Conservation (phyloP, 2,113 vertebrate genomes). For the Gambusia holbrooki region DNA sequence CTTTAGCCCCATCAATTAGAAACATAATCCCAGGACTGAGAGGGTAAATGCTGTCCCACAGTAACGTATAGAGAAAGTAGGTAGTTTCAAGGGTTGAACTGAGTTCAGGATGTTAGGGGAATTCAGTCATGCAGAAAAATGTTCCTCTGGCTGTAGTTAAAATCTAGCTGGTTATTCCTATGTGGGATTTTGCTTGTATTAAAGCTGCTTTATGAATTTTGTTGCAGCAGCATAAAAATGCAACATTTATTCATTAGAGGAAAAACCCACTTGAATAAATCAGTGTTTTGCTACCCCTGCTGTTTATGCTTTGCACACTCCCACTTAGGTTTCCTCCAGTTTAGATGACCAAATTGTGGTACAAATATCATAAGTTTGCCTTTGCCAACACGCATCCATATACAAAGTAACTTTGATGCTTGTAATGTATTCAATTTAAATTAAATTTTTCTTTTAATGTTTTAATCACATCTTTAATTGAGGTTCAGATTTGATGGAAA, state of each 20-base stretch:
- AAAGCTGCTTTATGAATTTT: conserved; percentile 48
- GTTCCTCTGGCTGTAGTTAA: conserved; percentile 49
- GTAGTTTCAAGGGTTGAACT: conserved; percentile 39
- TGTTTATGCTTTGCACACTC: no score
- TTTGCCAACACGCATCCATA: no score
- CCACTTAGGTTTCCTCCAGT: no score
- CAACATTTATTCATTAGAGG: neutral
- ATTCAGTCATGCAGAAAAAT: conserved; percentile 68
- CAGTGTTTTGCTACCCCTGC: no score
- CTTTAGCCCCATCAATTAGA: conserved; percentile 59
- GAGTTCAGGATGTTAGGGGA: conserved; percentile 56
- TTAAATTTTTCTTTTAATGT: no score
- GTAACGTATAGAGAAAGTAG: conserved; percentile 55
- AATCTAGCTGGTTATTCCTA: conserved; percentile 22
- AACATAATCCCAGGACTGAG: conserved; percentile 48
- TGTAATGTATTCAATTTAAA: no score
- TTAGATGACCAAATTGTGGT: no score
- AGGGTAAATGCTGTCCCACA: conserved; percentile 65
- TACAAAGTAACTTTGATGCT: no score
- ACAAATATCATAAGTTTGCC: no score
- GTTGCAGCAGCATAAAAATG: neutral
- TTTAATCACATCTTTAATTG: neutral
- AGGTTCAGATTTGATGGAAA: neutral
- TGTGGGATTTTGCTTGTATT: conserved; percentile 37
- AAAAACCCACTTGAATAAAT: neutral